These are phyloP conservation scores for Halocaridina rubra DNA, from an alignment of 2,888 invertebrate species.

Conservation along the genomic window DNA sequence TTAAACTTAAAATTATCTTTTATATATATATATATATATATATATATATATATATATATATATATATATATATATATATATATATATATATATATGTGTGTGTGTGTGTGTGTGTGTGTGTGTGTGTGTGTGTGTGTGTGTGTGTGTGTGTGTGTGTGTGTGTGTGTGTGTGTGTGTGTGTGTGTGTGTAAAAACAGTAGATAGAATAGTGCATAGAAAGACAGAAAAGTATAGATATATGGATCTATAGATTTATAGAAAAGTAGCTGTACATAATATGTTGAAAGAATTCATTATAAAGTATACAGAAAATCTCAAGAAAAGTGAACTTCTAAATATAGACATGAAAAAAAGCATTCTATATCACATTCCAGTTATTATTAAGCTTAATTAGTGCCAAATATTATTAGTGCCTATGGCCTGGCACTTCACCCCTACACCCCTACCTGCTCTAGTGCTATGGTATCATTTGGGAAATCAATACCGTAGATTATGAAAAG, in stretches of 20 bases:
- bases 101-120: conserved; percentile 27
- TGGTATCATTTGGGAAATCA: no score
- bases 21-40: background rate
- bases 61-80: conserved; percentile 14
- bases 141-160: background rate
- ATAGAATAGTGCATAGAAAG: background rate
- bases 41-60: background rate
- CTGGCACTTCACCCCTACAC: no score
- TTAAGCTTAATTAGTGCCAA: no score
- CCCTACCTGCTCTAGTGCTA: no score
- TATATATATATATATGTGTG: conserved; percentile 24
- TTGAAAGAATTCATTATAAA: background rate
- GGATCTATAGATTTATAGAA: conserved; percentile 17
- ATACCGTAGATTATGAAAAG: no score
- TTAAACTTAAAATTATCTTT: background rate
- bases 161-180: background rate
- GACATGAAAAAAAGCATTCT: background rate
- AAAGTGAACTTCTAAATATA: conserved; percentile 6
- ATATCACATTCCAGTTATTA: background rate
- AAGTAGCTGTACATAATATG: conserved; percentile 9
- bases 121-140: conserved; percentile 7
- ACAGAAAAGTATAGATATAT: conserved; percentile 27
- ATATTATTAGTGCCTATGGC: no score
- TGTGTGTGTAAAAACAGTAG: background rate
- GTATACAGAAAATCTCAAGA: background rate